Base-by-base conservation (phyloP, 2,888 invertebrate species). In the Parnassius glacialis region DNA sequence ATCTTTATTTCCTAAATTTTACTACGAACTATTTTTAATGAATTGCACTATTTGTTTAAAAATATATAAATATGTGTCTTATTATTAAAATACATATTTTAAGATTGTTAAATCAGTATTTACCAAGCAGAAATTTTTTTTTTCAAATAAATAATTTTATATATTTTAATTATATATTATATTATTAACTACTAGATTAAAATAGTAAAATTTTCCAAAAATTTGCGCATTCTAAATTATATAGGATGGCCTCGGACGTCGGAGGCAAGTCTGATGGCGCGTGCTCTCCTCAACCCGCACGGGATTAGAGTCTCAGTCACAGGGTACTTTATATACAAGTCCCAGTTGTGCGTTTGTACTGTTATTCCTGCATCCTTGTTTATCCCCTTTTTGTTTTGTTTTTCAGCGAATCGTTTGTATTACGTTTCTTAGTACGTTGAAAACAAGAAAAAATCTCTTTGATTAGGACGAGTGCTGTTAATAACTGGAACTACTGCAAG, bases 191-290 rank as follows among this genome's bases (percentile, higher is more conserved):
- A 34, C 7, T 7, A 7, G 5, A 11, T 45, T 45, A 9, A 13
- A 54, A 25, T 50, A 43, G 16, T 60, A 45, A 41, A n/a, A 55
- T 20, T 34, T 52, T 61, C 48, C 61, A 62, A 84, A 81, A 80
- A 80, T 79, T 74, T 78, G 80, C 76, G 73, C 75, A 80, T 84
- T 85, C 80, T 83, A 81, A 85, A 87, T 85, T 83, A 83, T 78
- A 80, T 74, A 70, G 73, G 69, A 72, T 68, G 67, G 67, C 71
- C 67, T 69, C 64, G 20, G 20, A 20, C 61, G 61, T 61, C 58
- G 75, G 74, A 75, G 34, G 34, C 34, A 34, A 34, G 72, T 74
- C 69, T 74, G 74, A 70, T 65, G 75, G 86, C 77, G 84, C 90
- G 89, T 90, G 90, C 86, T 80, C 70, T 70, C 70, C 68, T 71